Evolutionary conservation across 2,888 invertebrate genomes (phyloP).

Genomic region (Sarcophaga rosellei): DNA sequence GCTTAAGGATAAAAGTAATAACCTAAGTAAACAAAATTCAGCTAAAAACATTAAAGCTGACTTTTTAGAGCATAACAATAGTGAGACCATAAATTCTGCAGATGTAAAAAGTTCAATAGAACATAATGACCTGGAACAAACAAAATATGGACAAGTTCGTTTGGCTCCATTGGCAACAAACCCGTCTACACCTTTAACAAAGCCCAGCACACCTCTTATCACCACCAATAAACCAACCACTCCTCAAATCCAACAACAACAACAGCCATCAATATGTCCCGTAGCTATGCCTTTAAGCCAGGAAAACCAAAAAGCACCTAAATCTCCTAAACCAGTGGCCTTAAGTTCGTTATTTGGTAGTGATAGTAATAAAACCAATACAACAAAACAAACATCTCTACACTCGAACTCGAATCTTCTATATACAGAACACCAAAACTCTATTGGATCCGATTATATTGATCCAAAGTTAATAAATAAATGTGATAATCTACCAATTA

Average conservation of each 20-base stretch:
- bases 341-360: constrained; percentile 48
- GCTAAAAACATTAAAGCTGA: constrained; percentile 75
- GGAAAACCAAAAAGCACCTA: constrained; percentile 37
- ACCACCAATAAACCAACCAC: constrained; percentile 34
- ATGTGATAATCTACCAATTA: constrained; percentile 86
- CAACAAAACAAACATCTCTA: constrained; percentile 20
- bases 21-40: constrained; percentile 80
- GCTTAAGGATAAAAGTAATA: constrained; percentile 80
- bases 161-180: constrained; percentile 70
- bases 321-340: constrained; percentile 53
- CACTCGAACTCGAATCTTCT: constrained; percentile 8
- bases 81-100: not conserved
- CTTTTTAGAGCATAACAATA: constrained; percentile 10
- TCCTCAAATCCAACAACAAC: constrained; percentile 64
- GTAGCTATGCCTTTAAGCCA: not conserved
- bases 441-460: constrained; percentile 80
- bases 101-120: not conserved
- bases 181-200: constrained; percentile 54
- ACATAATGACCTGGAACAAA: constrained; percentile 1
- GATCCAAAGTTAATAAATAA: constrained; percentile 86
- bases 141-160: constrained; percentile 68
- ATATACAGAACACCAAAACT: constrained; percentile 51
- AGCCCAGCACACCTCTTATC: not conserved
- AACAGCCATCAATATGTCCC: not conserved
- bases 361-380: constrained; percentile 21